phyloP scores from a whole-genome alignment of 2,888 invertebrate genomes.

The Boloria euphrosyne region DNA sequence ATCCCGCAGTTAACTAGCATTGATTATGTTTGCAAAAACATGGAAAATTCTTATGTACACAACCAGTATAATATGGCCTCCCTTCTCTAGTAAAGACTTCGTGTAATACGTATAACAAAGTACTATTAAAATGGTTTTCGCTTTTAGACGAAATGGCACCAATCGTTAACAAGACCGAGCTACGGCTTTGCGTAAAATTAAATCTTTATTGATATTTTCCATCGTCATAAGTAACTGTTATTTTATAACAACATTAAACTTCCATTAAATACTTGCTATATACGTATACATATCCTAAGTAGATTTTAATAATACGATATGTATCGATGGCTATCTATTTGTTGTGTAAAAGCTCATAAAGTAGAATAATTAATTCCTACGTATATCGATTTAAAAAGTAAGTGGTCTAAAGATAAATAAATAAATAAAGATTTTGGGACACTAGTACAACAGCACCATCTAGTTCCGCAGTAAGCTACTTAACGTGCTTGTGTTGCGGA shows the following conservation, averaged over 20 bases:
- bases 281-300: background rate
- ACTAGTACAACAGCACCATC: too few relatives aligned
- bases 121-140: constrained; percentile 29
- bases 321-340: background rate
- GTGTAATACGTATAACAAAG: constrained; percentile 17
- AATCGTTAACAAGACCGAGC: constrained; percentile 12
- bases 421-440: too few relatives aligned
- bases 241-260: constrained; percentile 5
- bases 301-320: background rate
- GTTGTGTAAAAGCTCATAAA: too few relatives aligned
- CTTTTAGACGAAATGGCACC: constrained; percentile 45
- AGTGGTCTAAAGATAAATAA: too few relatives aligned
- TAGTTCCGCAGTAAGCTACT: too few relatives aligned
- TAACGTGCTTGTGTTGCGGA: too few relatives aligned
- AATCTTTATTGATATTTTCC: constrained; percentile 37
- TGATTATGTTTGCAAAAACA: constrained; percentile 53
- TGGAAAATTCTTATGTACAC: constrained; percentile 33
- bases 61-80: constrained; percentile 33
- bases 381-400: too few relatives aligned
- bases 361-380: too few relatives aligned
- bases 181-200: constrained; percentile 25
- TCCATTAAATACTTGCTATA: constrained; percentile 3
- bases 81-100: constrained; percentile 24
- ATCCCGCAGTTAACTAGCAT: constrained; percentile 45
- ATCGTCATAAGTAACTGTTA: constrained; percentile 16